Base-by-base conservation (phyloP, 2,888 invertebrate species). In the Drosophila algonquin region DNA sequence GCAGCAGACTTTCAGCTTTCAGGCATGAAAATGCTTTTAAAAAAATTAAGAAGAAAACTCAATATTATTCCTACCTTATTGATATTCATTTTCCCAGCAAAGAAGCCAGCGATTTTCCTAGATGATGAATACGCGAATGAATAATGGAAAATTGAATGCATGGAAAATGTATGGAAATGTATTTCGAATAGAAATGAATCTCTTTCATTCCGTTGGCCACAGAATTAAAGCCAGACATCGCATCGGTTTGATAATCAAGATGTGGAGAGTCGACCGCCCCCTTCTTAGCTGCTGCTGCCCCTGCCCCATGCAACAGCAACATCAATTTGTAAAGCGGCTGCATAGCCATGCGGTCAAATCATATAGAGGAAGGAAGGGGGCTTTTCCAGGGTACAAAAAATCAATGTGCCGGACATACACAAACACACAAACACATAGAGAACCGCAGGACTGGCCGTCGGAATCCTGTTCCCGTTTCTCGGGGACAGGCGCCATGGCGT, bases 291-390 rank as follows among this genome's bases (percentile, higher is more conserved):
- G 24, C 12, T 12, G 3, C 24, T 24, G 24, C 12, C 18, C 55
- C 55, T 55, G 12, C 27, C n/a, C 12, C 63, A 21, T 48, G 18
- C 32, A 14, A 24, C 56, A 7, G 51, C 40, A 52, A 40, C 32
- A 64, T 79, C 69, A 76, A 81, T 84, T 85, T 81, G 72, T 77
- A 75, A 73, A 77, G 67, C 77, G 63, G 73, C 59, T 62, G 71
- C 72, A 63, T 83, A 69, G 75, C 75, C 54, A 76, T 83, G 84
- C 83, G 87, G 87, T 83, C 81, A 77, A 80, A 73, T 73, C 71
- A 72, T 68, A 63, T 63, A 40, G 52, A 48, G 56, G 24, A 60
- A 40, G 40, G 60, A 57, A 59, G 57, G 16, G 18, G 59, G 16
- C 12, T 59, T 14, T 57, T 32, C 45, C 53, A 63, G 57, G 60